Percentiles rank a stretch among this genome's conserved stretches.
These are phyloP conservation scores for Pachypeltis micranthus DNA, from an alignment of 1,140 invertebrate species.

Conservation along the genomic window DNA sequence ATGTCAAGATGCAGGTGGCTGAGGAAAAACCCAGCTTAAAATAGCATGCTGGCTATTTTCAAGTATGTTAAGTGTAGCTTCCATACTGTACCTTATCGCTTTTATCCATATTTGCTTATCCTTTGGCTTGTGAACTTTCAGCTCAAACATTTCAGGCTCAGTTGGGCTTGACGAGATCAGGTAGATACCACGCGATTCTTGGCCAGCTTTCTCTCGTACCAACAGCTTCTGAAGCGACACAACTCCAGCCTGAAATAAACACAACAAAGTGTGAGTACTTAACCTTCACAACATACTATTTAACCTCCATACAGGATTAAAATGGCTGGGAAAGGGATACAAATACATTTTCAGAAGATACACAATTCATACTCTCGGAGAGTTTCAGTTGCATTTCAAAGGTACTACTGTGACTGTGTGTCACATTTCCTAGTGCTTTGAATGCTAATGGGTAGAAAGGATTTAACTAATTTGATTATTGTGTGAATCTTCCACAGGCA, in stretches of 20 bases:
- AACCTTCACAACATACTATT: not conserved
- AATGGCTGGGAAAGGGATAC: too few relatives aligned
- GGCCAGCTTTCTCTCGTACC: conserved; percentile 83
- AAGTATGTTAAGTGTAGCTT: not conserved
- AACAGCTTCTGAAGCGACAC: conserved; percentile 81
- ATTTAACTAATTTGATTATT: too few relatives aligned
- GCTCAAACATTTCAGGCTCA: conserved; percentile 90
- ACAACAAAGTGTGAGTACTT: not conserved
- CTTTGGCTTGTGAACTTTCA: conserved; percentile 77
- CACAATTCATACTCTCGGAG: too few relatives aligned
- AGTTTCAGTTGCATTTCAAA: too few relatives aligned
- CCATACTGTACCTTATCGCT: conserved; percentile 63
- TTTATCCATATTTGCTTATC: conserved; percentile 82
- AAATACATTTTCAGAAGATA: too few relatives aligned
- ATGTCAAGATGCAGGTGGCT: too few relatives aligned
- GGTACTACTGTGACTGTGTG: too few relatives aligned
- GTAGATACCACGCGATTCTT: conserved; percentile 77
- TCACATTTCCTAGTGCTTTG: too few relatives aligned
- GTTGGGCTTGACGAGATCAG: conserved; percentile 74
- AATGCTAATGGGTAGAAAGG: too few relatives aligned
- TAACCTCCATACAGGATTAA: too few relatives aligned
- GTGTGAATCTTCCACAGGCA: too few relatives aligned
- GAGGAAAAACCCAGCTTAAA: not conserved
- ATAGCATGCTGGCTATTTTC: not conserved
- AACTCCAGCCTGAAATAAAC: conserved; percentile 58